Evolutionary conservation across 2,888 invertebrate species (phyloP), one percentile per base, ranked within the genome.

Genomic region (Halictus ligatus): DNA sequence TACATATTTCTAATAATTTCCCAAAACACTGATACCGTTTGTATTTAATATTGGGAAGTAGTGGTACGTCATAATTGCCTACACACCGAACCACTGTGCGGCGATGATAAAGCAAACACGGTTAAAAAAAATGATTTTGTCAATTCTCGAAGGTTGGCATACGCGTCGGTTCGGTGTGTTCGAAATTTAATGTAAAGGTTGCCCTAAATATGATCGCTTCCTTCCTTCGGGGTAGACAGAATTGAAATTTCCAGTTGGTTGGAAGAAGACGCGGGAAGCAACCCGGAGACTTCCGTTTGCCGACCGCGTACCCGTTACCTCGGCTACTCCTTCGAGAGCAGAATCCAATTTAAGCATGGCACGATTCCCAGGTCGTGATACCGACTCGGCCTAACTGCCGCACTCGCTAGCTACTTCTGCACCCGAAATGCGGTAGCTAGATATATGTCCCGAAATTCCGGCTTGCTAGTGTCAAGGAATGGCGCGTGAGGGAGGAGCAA

Each of bases 261-360:
- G 85, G 75, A 40, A 82, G 78, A 88, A 83, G 89, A 86, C 88
- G 88, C 73, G 87, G 89, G 86, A 88, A 88, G 92, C 88, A 87
- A 86, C 84, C 58, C 86, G 81, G 90, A 91, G 92, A 91, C 90
- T 89, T 91, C 89, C 92, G 92, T 88, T 91, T 90, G 85, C 89
- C 89, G 87, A 87, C 88, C 88, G 80, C 89, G 88, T 87, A 78
- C 85, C 88, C 85, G 89, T 90, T 89, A 88, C 81, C 85, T 86
- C 81, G 73, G 86, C 86, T 89, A 84, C 83, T 88, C 90, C 91
- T 87, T 78, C 87, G 89, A 89, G 91, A 92, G 87, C 90, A 88
- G 89, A 93, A 93, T 92, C 91, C 92, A 92, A 93, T 93, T 93
- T 93, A 89, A 92, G 87, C 92, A 81, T 88, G 81, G 89, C 88